A percentile compares a stretch with the other conserved stretches of the same genome.
Conservation (phyloP, 2,888 invertebrate genomes). For the Drosophila anomelani region DNA sequence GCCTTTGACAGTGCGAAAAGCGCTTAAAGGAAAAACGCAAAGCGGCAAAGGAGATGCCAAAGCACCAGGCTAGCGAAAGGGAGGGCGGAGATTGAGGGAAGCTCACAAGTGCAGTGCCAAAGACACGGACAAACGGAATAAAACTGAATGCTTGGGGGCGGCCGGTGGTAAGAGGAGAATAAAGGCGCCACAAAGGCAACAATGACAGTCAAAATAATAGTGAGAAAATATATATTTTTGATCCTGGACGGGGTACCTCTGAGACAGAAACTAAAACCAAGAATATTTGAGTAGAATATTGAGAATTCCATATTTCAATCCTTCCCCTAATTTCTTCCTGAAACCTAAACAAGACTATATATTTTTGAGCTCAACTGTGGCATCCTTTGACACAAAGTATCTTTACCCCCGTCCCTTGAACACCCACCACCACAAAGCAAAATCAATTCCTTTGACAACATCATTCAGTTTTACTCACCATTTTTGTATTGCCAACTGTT, state of each 20-base stretch:
- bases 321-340: not conserved
- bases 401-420: not conserved
- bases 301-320: not conserved
- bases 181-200: not conserved
- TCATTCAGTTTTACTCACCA: slow-evolving; percentile 54
- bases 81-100: slow-evolving; percentile 12
- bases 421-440: slow-evolving; percentile 4
- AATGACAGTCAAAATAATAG: slow-evolving; percentile 3
- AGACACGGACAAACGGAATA: slow-evolving; percentile 47
- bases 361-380: not conserved
- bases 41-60: slow-evolving; percentile 22
- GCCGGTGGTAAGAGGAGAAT: not conserved
- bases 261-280: not conserved
- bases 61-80: not conserved
- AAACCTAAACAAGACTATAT: not conserved
- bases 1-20: slow-evolving; percentile 47
- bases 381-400: slow-evolving; percentile 1
- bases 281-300: not conserved
- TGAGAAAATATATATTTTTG: not conserved
- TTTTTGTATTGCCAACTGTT: slow-evolving; percentile 67
- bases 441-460: slow-evolving; percentile 17
- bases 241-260: not conserved
- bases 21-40: slow-evolving; percentile 42
- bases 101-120: slow-evolving; percentile 59
- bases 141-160: slow-evolving; percentile 1